Conservation (phyloP, 1,140 invertebrate species). For the Drosophila sp. region DNA sequence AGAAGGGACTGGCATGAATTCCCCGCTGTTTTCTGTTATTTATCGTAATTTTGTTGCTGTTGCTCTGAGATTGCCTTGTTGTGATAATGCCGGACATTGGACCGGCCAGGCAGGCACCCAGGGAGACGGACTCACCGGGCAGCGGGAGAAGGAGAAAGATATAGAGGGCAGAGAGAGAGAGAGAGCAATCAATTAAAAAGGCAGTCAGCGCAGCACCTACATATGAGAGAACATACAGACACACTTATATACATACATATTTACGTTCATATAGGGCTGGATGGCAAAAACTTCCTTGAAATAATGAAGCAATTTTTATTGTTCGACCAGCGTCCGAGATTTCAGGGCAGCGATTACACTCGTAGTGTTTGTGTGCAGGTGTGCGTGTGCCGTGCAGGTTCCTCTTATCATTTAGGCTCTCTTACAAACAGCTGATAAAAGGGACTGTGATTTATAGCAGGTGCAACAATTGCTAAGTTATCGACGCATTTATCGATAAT, state of each 20-base stretch:
- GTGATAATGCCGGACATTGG: constrained; percentile 73
- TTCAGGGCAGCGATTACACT: constrained; percentile 64
- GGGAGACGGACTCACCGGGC: neutral
- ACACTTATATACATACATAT: neutral
- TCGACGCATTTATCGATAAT: constrained; percentile 35
- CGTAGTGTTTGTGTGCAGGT: constrained; percentile 23
- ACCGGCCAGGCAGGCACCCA: constrained; percentile 14
- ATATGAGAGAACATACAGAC: neutral
- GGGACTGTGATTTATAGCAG: constrained; percentile 70
- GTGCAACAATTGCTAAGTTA: constrained; percentile 50
- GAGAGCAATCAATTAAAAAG: constrained; percentile 79
- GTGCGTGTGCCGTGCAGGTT: constrained; percentile 35
- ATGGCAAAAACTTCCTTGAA: constrained; percentile 64
- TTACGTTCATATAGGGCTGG: neutral
- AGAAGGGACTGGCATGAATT: constrained; percentile 21
- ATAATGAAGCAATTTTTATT: constrained; percentile 78
- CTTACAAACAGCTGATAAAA: constrained; percentile 58
- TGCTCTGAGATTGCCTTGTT: constrained; percentile 68
- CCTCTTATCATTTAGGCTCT: constrained; percentile 40
- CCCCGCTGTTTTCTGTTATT: constrained; percentile 70
- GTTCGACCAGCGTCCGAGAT: constrained; percentile 42
- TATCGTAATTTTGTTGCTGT: constrained; percentile 55
- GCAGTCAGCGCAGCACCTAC: constrained; percentile 64
- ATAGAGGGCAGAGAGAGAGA: neutral
- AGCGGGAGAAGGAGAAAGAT: neutral